Base-by-base conservation (phyloP, 2,797 vertebrate species). In the Halcyon smyrnensis region DNA sequence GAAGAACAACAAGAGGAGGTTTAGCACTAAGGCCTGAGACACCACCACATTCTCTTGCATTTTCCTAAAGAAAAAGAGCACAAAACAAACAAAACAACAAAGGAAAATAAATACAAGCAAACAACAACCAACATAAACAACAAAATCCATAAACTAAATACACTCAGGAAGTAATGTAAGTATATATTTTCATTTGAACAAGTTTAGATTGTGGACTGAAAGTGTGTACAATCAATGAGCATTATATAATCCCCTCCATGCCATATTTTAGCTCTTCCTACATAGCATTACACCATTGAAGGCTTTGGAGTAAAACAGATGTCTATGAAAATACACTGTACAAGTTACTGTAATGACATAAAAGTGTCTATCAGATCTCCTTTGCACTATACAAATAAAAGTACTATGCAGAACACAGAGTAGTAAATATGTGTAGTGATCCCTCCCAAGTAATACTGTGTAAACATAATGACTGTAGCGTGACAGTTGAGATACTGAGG, bases 11-110 rank as follows among this genome's bases (percentile, higher is more conserved):
- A 65, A 98, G 96, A 51, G 64, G 82, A 34, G 96, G 94, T 65
- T 97, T 98, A 60, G 98, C 98, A 88, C 88, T 92, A 79, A 99
- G 97, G 93, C 95, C 95, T 21, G 83, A 89, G 2, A 98, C 98
- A 65, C 98, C 98, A 36, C 99, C 99, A 86, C 99, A 99, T 97
- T 99, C 99, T 98, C 99, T 99, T 5, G 99, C 99, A 90, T 99
- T 99, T 94, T 99, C 99, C 99, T 99, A 93, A 53, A 89, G 60
- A 65, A 36, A 69, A 53, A 57, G 68, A 67, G 54, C 36, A 37
- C 50, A 39, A 32, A 87, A 7, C 17, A 65, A 14, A 59, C 5
- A 67, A 36, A 25, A 51, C 15, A 83, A 32, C 27, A 83, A 76
- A 59, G 11, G 6, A 68, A 85, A 87, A 80, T 87, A 94, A 97